A percentile compares a stretch with the other conserved stretches of the same genome.
These are phyloP conservation scores for Xanthorhoe designata DNA, from an alignment of 2,888 invertebrate species.

Conservation along the genomic window DNA sequence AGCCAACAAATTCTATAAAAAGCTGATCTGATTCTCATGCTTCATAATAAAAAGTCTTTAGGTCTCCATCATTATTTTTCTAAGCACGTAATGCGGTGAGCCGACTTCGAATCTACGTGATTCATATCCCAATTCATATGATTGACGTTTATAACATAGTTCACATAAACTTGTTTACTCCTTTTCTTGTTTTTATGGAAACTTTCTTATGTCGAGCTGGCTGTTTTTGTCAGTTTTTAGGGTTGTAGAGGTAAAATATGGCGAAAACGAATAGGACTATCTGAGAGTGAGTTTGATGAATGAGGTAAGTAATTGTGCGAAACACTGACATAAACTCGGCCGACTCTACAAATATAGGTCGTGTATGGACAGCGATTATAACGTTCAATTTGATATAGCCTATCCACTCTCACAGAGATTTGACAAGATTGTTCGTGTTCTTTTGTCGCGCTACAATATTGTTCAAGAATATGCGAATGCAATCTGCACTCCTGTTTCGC, in stretches of 20 bases:
- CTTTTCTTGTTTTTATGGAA: slow-evolving; percentile 29
- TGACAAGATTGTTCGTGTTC: too few species aligned
- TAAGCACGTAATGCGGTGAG: slow-evolving; percentile 34
- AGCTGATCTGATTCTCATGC: slow-evolving; percentile 4
- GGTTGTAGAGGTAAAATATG: neutral
- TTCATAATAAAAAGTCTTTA: slow-evolving; percentile 27
- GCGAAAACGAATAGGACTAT: neutral
- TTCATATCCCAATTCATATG: slow-evolving; percentile 40
- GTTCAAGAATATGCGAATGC: too few species aligned
- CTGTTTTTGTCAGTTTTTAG: neutral
- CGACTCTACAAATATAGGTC: neutral
- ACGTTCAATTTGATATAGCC: too few species aligned
- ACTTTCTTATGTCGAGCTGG: slow-evolving; percentile 15
- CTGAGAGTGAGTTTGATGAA: neutral
- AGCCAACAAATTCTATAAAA: neutral
- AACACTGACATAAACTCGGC: neutral
- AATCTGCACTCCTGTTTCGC: neutral
- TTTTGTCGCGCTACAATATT: too few species aligned
- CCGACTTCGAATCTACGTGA: slow-evolving; percentile 38
- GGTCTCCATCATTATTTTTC: slow-evolving; percentile 35
- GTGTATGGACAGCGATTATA: neutral
- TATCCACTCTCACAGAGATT: too few species aligned
- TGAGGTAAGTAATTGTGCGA: neutral
- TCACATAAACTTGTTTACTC: slow-evolving; percentile 37
- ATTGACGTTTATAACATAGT: slow-evolving; percentile 36